Conservation (phyloP, 2,113 vertebrate genomes). For the Ailurus styani region DNA sequence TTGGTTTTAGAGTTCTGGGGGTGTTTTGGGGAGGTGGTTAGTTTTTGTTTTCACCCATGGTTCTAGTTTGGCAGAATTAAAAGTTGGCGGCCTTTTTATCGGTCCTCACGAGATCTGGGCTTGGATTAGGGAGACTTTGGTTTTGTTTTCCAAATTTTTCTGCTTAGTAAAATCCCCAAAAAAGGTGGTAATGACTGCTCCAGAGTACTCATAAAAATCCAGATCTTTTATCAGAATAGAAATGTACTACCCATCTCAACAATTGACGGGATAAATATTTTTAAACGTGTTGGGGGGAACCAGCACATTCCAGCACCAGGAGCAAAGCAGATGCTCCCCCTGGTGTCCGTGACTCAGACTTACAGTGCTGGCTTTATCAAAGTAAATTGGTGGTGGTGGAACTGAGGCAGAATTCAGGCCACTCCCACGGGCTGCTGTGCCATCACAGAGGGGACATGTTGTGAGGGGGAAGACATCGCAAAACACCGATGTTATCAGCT, state of each 20-base stretch:
- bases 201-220: neutral
- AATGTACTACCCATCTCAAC: neutral
- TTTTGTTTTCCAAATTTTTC: neutral
- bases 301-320: neutral
- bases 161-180: neutral
- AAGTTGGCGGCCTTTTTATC: neutral
- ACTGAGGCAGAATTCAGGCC: neutral
- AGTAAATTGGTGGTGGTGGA: neutral
- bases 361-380: neutral
- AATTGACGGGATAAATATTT: neutral
- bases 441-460: neutral
- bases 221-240: neutral
- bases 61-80: neutral
- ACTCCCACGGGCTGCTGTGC: neutral
- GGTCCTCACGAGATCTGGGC: neutral
- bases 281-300: rapidly evolving
- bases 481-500: neutral
- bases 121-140: neutral
- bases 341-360: neutral
- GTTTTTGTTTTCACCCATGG: neutral
- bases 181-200: neutral
- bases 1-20: neutral
- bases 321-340: neutral
- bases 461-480: neutral
- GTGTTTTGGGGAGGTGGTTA: neutral